Percentiles rank a stretch among this genome's conserved stretches.
Evolutionary conservation across 2,113 vertebrate genomes (phyloP).

Genomic region (Misgurnus mizolepis): DNA sequence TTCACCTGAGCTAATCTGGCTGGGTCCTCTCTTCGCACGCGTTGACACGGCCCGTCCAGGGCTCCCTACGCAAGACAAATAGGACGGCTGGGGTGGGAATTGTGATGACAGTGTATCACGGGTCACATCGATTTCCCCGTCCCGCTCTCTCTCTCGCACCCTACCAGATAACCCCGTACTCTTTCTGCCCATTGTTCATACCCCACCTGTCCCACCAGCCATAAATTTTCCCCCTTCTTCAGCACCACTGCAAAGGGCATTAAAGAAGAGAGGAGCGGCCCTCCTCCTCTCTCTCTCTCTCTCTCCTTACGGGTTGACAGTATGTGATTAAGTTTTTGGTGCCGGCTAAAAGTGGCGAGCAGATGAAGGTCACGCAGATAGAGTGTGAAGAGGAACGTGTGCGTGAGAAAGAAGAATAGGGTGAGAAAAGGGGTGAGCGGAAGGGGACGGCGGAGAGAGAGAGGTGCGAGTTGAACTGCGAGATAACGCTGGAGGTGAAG

Average conservation of each 20-base stretch:
- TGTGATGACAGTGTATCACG: slow-evolving; percentile 83
- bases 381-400: slow-evolving; percentile 67
- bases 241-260: slow-evolving; percentile 65
- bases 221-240: slow-evolving; percentile 70
- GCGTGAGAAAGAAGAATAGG: slow-evolving; percentile 56
- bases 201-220: slow-evolving; percentile 81
- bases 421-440: slow-evolving; percentile 47
- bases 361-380: slow-evolving; percentile 49
- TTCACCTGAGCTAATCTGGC: slow-evolving; percentile 77
- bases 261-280: slow-evolving; percentile 76
- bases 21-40: slow-evolving; percentile 61
- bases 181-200: slow-evolving; percentile 87
- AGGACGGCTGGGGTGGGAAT: slow-evolving; percentile 83
- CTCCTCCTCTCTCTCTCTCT: slow-evolving; percentile 6
- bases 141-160: slow-evolving; percentile 76
- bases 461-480: slow-evolving; percentile 48
- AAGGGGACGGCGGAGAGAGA: slow-evolving; percentile 37
- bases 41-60: slow-evolving; percentile 80
- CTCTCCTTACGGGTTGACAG: slow-evolving; percentile 43
- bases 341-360: slow-evolving; percentile 36
- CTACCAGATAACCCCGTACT: slow-evolving; percentile 84
- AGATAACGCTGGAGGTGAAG: slow-evolving; percentile 48
- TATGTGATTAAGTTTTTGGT: slow-evolving; percentile 54
- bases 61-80: slow-evolving; percentile 83
- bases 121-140: slow-evolving; percentile 88